These are phyloP conservation scores for Drosophila arizonae DNA, from an alignment of 1,140 invertebrate genomes.

Conservation along the genomic window DNA sequence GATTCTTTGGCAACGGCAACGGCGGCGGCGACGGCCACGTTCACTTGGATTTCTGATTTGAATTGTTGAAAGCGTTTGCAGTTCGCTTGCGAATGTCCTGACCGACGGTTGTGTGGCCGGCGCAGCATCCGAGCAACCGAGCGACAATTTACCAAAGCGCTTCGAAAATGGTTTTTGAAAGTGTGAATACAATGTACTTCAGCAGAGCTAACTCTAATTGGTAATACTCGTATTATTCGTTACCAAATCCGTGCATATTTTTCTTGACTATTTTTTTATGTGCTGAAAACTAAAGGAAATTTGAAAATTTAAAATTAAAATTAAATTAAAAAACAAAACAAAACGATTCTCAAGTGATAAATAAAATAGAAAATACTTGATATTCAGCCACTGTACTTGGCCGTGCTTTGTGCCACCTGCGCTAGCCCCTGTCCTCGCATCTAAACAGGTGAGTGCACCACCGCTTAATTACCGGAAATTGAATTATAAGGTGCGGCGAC, in stretches of 20 bases:
- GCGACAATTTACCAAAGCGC: not conserved
- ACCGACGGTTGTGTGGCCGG: constrained; percentile 63
- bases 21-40: not conserved
- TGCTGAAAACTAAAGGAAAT: not conserved
- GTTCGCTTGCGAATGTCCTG: constrained; percentile 74
- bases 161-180: constrained; percentile 36
- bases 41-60: constrained; percentile 54
- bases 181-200: not conserved
- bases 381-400: too few relatives aligned
- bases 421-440: not conserved
- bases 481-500: constrained; percentile 20
- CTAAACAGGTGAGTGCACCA: constrained; percentile 42
- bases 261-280: constrained; percentile 21
- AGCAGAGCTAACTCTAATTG: not conserved
- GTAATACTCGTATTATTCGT: not conserved
- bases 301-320: too few relatives aligned
- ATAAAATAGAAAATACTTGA: not conserved
- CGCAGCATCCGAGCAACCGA: constrained; percentile 24
- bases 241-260: not conserved
- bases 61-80: constrained; percentile 44
- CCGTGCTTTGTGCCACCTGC: too few relatives aligned
- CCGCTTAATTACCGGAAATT: constrained; percentile 33
- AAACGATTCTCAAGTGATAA: not conserved
- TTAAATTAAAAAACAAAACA: not conserved
- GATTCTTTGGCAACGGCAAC: constrained; percentile 44